These are phyloP conservation scores for Spheniscus mendiculus DNA, from an alignment of 2,113 vertebrate species.

Conservation along the genomic window DNA sequence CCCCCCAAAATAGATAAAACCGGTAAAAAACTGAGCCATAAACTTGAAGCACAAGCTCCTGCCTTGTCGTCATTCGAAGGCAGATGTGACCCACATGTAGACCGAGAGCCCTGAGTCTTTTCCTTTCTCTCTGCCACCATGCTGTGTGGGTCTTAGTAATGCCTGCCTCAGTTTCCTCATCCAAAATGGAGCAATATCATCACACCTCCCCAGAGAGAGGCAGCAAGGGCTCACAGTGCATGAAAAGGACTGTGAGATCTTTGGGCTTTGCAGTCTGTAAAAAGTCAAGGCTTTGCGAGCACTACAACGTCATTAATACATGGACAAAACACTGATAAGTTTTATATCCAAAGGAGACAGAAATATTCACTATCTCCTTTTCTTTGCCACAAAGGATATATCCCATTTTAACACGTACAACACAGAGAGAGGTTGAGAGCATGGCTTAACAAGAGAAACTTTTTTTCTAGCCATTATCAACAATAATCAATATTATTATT, in stretches of 20 bases:
- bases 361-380: neutral
- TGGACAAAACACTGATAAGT: fast-evolving
- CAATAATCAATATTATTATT: neutral
- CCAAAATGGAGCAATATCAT: neutral
- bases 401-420: fast-evolving
- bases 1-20: neutral
- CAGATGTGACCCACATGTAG: neutral
- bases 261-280: neutral
- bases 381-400: neutral
- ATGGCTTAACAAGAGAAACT: neutral
- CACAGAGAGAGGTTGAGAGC: neutral
- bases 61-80: neutral
- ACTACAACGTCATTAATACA: neutral
- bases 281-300: neutral
- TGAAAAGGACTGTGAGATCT: neutral
- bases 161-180: neutral
- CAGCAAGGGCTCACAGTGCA: neutral
- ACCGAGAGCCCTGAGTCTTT: fast-evolving
- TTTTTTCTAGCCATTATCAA: neutral
- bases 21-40: neutral
- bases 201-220: neutral
- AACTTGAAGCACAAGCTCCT: neutral
- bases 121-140: neutral
- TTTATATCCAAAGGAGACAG: neutral
- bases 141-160: neutral